Percentiles rank a stretch among this genome's conserved stretches.
These are phyloP conservation scores for Dexiosoma caninum DNA, from an alignment of 2,888 invertebrate species.

Conservation along the genomic window DNA sequence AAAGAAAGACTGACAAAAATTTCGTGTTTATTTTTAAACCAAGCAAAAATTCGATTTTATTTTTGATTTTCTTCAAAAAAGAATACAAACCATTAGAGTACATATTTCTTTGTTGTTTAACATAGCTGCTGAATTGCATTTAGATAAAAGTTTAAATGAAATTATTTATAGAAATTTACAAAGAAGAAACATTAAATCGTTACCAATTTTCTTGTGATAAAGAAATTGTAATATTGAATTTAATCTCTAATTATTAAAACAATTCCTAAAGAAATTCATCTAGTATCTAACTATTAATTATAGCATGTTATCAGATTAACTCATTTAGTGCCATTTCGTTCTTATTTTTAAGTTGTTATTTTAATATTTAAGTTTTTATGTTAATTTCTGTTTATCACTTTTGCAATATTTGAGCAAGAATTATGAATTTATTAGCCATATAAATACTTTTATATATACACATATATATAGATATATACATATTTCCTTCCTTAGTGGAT, in stretches of 20 bases:
- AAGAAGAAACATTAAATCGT: slow-evolving; percentile 23
- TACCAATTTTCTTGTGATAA: slow-evolving; percentile 21
- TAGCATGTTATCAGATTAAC: slow-evolving; percentile 41
- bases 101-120: slow-evolving; percentile 41
- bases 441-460: not conserved
- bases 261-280: slow-evolving; percentile 9
- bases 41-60: slow-evolving; percentile 9
- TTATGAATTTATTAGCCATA: slow-evolving; percentile 53
- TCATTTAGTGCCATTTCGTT: slow-evolving; percentile 58
- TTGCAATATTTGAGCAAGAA: slow-evolving; percentile 49
- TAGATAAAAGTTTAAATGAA: slow-evolving; percentile 43
- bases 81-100: not conserved
- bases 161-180: slow-evolving; percentile 37
- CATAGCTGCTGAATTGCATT: slow-evolving; percentile 60
- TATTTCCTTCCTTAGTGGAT: too few relatives aligned
- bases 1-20: slow-evolving; percentile 49
- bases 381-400: not conserved
- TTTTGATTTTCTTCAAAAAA: slow-evolving; percentile 24
- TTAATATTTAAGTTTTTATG: slow-evolving; percentile 58
- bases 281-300: slow-evolving; percentile 17
- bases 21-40: not conserved
- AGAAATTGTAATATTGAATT: slow-evolving; percentile 30
- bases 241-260: not conserved
- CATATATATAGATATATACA: not conserved
- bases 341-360: slow-evolving; percentile 57